These are phyloP conservation scores for Coryphaenoides rupestris DNA, from an alignment of 2,113 vertebrate genomes.

Conservation along the genomic window DNA sequence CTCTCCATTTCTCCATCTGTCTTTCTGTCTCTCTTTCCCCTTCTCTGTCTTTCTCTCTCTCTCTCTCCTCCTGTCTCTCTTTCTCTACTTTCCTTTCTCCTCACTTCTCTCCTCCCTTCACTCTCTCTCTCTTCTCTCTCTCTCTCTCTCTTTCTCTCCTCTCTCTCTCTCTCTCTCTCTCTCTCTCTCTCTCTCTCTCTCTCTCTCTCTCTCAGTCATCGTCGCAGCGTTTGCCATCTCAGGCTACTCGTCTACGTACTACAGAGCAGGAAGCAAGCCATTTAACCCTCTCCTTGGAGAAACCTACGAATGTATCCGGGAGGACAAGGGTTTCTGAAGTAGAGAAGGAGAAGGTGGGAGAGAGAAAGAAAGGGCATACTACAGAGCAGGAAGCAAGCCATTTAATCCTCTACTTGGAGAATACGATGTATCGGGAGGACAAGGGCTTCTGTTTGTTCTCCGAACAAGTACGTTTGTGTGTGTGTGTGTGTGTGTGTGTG, in stretches of 20 bases:
- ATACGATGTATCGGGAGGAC: slow-evolving; percentile 96
- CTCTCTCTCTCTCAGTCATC: slow-evolving; percentile 76
- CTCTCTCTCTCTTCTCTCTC: not conserved
- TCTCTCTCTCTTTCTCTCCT: not conserved
- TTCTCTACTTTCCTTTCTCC: not conserved
- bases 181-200: slow-evolving; percentile 16
- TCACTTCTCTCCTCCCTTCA: not conserved
- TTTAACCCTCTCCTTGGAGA: slow-evolving; percentile 98
- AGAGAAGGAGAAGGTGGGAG: too few species aligned
- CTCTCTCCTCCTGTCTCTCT: not conserved
- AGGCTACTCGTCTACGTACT: slow-evolving; percentile 96
- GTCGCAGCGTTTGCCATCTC: slow-evolving; percentile 96
- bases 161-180: not conserved
- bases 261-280: slow-evolving; percentile 98
- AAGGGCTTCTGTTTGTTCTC: slow-evolving; percentile 98
- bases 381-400: slow-evolving; percentile 98
- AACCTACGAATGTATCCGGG: slow-evolving; percentile 95
- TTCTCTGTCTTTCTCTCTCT: too few species aligned
- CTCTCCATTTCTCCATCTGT: too few species aligned
- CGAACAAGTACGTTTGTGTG: slow-evolving; percentile 98
- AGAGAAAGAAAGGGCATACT: too few species aligned
- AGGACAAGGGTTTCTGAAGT: too few species aligned
- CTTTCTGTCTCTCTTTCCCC: too few species aligned
- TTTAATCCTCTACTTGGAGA: slow-evolving; percentile 98
- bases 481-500: too few species aligned